Evolutionary conservation across 2,113 vertebrate genomes (phyloP), one percentile per base, ranked within the genome.

Genomic region (Ceyx cyanopectus): DNA sequence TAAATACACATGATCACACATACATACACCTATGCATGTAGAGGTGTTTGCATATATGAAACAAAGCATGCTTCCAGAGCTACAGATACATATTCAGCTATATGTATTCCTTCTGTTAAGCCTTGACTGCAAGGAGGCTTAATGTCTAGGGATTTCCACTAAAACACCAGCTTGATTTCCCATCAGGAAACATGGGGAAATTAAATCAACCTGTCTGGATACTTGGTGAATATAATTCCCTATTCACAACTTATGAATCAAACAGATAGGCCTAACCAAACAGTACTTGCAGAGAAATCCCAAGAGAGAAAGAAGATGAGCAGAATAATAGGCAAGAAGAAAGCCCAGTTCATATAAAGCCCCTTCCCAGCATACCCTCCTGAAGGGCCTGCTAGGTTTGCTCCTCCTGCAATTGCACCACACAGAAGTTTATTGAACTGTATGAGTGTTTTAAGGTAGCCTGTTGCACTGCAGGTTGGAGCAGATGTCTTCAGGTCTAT

Each of bases 121-220:
- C 18, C 70, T 80, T 76, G 53, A 82, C 72, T 91, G 75, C 56
- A 87, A 87, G 72, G 20, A 62, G 51, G 78, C 75, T 91, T 83
- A 74, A 77, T n/a, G 9, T 72, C 93, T 80, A 50, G 82, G 90
- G 93, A 91, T 74, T 89, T 80, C 63, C 85, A 87, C 87, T 87
- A 85, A 92, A 95, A 91, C 57, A 82, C 60, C 85, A 90, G 75
- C 72, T 94, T 96, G 79, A 95, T 96, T 96, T 96, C 95, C 93
- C 94, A 92, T 79, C 82, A 91, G 92, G 68, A 95, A 95, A 95
- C 12, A 3, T 24, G 41, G 46, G 79, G 58, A 92, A 95, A 95
- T 92, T 94, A 94, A 96, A 96, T 94, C 93, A 95, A 94, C 90
- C 90, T 96, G 87, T 67, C 75, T 94, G 72, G 61, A 63, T 74